A percentile compares a stretch with the other conserved stretches of the same genome.
These are phyloP conservation scores for Dendrolimus kikuchii DNA, from an alignment of 1,140 invertebrate species.

Conservation along the genomic window DNA sequence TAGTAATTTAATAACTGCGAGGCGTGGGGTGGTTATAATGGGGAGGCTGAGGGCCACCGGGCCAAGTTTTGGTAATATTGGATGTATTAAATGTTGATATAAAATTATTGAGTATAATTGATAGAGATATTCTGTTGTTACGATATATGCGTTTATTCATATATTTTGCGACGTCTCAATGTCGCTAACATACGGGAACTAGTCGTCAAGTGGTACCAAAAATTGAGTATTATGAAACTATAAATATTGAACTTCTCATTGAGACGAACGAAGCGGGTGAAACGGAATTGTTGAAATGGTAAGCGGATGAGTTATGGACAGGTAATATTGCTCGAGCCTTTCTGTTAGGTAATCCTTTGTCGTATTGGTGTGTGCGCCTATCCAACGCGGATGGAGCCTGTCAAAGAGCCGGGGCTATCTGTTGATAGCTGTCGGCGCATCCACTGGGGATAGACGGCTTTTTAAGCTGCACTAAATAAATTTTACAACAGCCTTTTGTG, in stretches of 20 bases:
- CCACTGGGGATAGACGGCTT: constrained; percentile 28
- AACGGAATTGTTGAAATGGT: constrained; percentile 11
- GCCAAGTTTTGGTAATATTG: too few relatives aligned
- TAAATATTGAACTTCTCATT: constrained; percentile 10
- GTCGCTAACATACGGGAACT: background rate
- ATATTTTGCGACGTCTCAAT: too few relatives aligned
- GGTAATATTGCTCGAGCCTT: constrained; percentile 29
- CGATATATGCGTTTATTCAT: too few relatives aligned
- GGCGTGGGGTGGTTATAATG: too few relatives aligned
- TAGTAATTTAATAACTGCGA: too few relatives aligned
- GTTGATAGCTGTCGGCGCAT: constrained; percentile 31
- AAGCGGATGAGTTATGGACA: constrained; percentile 25
- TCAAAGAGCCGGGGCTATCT: constrained; percentile 31
- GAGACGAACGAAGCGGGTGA: constrained; percentile 1
- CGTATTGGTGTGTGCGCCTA: constrained; percentile 22
- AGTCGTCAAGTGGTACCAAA: constrained; percentile 8
- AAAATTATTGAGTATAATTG: too few relatives aligned
- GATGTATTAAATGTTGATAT: too few relatives aligned
- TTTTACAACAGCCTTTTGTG: constrained; percentile 24
- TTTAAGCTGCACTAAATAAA: constrained; percentile 26
- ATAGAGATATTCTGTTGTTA: too few relatives aligned
- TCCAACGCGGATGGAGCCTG: constrained; percentile 16
- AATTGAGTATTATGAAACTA: constrained; percentile 7
- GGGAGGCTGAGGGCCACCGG: too few relatives aligned
- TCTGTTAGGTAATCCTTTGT: constrained; percentile 36